phyloP scores from a whole-genome alignment of 2,888 invertebrate species.

The Tetramorium bicarinatum region DNA sequence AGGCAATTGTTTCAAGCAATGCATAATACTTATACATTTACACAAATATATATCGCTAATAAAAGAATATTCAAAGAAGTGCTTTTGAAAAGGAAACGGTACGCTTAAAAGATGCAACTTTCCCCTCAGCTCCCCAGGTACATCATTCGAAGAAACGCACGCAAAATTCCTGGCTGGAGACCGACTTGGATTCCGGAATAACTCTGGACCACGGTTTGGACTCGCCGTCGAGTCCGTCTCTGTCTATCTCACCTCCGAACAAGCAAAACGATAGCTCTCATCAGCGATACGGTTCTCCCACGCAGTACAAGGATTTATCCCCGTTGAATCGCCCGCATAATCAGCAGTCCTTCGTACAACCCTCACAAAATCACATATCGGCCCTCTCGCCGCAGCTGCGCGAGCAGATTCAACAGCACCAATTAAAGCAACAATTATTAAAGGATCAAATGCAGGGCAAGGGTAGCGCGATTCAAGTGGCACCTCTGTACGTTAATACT shows the following conservation, averaged over 20 bases:
- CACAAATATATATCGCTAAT: too few relatives aligned
- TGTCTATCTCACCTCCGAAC: slow-evolving; percentile 76
- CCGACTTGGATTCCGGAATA: slow-evolving; percentile 94
- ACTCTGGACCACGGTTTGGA: slow-evolving; percentile 91
- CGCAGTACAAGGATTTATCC: slow-evolving; percentile 75
- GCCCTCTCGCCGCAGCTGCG: slow-evolving; percentile 80
- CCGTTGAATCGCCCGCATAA: slow-evolving; percentile 73
- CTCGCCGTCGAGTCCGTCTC: slow-evolving; percentile 81
- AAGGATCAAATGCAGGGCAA: slow-evolving; percentile 84
- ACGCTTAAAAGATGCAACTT: neutral
- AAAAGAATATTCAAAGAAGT: too few relatives aligned
- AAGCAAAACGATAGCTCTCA: slow-evolving; percentile 74
- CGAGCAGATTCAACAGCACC: slow-evolving; percentile 84
- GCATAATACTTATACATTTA: too few relatives aligned
- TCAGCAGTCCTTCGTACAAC: slow-evolving; percentile 65
- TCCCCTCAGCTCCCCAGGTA: slow-evolving; percentile 76
- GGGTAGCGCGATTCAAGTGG: slow-evolving; percentile 75
- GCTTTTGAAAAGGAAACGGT: neutral
- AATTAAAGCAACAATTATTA: slow-evolving; percentile 82
- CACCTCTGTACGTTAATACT: slow-evolving; percentile 92
- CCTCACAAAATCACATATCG: slow-evolving; percentile 80
- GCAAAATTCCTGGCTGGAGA: slow-evolving; percentile 94
- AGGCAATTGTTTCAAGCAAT: neutral
- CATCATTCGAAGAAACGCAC: slow-evolving; percentile 88
- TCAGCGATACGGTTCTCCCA: slow-evolving; percentile 68